phyloP scores from a whole-genome alignment of 2,888 invertebrate genomes.

The Blera fallax region DNA sequence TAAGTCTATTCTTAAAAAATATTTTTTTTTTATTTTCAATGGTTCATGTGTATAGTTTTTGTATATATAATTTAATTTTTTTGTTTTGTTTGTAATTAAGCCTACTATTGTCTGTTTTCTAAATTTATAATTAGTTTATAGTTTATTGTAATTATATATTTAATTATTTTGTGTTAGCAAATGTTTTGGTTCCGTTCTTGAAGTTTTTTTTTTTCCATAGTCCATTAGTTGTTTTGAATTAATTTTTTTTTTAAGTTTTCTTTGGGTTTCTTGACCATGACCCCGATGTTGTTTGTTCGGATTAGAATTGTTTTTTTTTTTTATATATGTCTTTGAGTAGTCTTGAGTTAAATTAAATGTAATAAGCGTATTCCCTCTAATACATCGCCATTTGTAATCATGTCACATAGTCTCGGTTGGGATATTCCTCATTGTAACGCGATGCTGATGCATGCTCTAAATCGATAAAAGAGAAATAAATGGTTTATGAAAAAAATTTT shows the following conservation, averaged over 20 bases:
- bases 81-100: constrained; percentile 70
- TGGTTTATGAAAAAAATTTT: neutral
- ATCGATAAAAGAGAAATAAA: constrained; percentile 43
- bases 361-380: constrained; percentile 67
- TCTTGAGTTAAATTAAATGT: constrained; percentile 60
- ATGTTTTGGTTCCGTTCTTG: constrained; percentile 60
- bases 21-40: constrained; percentile 12
- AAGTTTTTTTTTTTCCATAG: constrained; percentile 12
- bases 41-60: constrained; percentile 40
- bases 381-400: constrained; percentile 76
- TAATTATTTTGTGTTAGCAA: constrained; percentile 41
- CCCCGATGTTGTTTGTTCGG: neutral
- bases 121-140: constrained; percentile 49
- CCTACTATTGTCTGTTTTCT: constrained; percentile 77
- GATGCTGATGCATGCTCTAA: constrained; percentile 75
- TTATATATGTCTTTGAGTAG: constrained; percentile 50
- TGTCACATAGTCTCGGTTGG: constrained; percentile 80
- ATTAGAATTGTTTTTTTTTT: neutral
- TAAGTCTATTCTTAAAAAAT: constrained; percentile 22
- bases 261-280: constrained; percentile 9
- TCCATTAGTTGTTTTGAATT: constrained; percentile 10
- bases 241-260: neutral
- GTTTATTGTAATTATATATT: constrained; percentile 48
- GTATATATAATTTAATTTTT: constrained; percentile 52
- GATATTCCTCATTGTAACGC: constrained; percentile 80